Evolutionary conservation across 2,113 vertebrate species (phyloP).

Genomic region (Myiozetetes cayanensis): DNA sequence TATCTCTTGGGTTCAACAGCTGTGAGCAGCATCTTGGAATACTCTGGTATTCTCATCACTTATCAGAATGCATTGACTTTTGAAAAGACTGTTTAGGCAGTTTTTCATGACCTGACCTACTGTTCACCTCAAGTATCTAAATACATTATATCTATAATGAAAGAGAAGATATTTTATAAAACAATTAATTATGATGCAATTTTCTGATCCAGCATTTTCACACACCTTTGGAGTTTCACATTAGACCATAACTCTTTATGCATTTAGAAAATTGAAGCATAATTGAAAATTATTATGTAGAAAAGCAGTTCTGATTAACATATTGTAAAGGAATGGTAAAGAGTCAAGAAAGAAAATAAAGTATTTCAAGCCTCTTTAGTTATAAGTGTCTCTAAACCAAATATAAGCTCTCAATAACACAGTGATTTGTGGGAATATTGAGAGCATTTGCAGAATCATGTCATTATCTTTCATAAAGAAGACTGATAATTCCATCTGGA

Average conservation of each 20-base stretch:
- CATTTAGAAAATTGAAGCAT: slow-evolving; percentile 41
- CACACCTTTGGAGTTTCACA: slow-evolving; percentile 54
- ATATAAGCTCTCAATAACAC: not conserved
- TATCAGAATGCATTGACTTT: slow-evolving; percentile 28
- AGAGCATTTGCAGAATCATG: not conserved
- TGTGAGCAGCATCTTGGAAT: not conserved
- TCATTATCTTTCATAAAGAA: not conserved
- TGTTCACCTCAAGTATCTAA: slow-evolving; percentile 34
- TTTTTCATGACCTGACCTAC: slow-evolving; percentile 3
- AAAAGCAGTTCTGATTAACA: slow-evolving; percentile 63
- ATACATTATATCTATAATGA: slow-evolving; percentile 26
- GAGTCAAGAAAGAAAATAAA: slow-evolving; percentile 14
- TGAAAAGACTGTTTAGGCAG: slow-evolving; percentile 2
- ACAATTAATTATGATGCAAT: slow-evolving; percentile 38
- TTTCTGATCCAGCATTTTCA: slow-evolving; percentile 52
- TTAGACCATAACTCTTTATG: slow-evolving; percentile 52
- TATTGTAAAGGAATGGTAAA: not conserved
- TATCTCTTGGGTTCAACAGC: not conserved
- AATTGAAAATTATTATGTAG: slow-evolving; percentile 69
- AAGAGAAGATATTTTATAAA: slow-evolving; percentile 37
- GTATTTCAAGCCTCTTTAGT: not conserved
- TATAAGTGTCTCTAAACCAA: not conserved
- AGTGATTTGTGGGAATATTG: not conserved
- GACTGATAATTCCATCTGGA: not conserved
- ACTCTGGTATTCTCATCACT: not conserved